Evolutionary conservation across 2,888 invertebrate genomes (phyloP), one percentile per base, ranked within the genome.

Genomic region (Pachycephus smyrnensis): DNA sequence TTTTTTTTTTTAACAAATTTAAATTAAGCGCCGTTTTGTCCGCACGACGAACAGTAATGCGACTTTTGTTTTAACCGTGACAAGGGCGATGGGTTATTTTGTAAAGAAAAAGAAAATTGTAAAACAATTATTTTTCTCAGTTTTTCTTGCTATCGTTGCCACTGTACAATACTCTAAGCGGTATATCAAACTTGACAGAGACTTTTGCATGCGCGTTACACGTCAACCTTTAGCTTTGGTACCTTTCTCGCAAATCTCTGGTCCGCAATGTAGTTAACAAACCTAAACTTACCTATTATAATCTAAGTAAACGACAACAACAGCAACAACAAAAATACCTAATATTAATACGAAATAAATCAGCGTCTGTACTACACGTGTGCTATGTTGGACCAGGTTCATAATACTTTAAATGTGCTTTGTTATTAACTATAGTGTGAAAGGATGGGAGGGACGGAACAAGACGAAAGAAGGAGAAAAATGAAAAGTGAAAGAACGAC

Each of bases 321-420:
- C n/a, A n/a, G n/a, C n/a, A n/a, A n/a, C n/a, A n/a, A n/a, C 15
- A 55, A 80, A 84, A 86, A 83, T 86, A 86, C 81, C 83, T 84
- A 85, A 84, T 82, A 86, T 83, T 84, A 83, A 84, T 81, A 83
- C 79, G 79, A 85, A 84, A 84, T 83, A 84, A 85, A 86, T 86
- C 82, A 85, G 81, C 87, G 85, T 86, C 86, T 88, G 84, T 89
- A 87, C 83, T 85, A 87, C 83, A 86, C 85, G 86, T 87, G 86
- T 88, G 84, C 87, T 89, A 87, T 88, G 84, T 86, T 86, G 88
- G 86, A 88, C 88, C 88, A 88, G 86, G 84, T 86, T 86, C 84
- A 86, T 87, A 55, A 86, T 84, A 83, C 82, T 84, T 88, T 82
- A 81, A 84, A 86, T 86, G 84, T 86, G 83, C 86, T 83, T 85